Evolutionary conservation across 2,888 invertebrate species (phyloP).

Genomic region (Acrobasis repandana): DNA sequence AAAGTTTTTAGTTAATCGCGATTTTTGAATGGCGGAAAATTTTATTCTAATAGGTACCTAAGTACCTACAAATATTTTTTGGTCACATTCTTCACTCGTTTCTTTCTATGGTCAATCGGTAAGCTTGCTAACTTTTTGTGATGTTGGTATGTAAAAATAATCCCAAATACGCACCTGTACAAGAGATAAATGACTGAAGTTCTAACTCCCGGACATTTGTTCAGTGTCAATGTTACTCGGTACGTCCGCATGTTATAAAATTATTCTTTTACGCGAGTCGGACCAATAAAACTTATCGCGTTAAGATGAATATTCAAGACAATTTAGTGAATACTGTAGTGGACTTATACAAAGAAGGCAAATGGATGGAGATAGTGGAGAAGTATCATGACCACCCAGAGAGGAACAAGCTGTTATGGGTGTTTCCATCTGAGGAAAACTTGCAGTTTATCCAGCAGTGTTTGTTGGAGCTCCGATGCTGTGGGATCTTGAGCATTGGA

Average conservation of each 20-base stretch:
- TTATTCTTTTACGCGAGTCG: neutral
- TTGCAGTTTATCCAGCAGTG: conserved; percentile 81
- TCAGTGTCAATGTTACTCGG: conserved; percentile 48
- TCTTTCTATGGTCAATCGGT: no score
- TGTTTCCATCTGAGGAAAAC: conserved; percentile 87
- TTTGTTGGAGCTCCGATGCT: conserved; percentile 67
- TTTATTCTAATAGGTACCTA: no score
- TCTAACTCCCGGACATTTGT: conserved; percentile 25
- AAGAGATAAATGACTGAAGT: conserved; percentile 26
- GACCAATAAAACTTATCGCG: neutral
- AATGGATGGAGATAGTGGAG: conserved; percentile 75
- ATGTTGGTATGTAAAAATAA: conserved; percentile 7
- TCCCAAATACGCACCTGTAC: conserved; percentile 42
- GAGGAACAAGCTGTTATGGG: conserved; percentile 86
- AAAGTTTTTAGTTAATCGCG: no score
- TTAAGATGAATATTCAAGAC: conserved; percentile 52
- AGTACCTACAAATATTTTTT: no score
- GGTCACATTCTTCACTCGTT: no score
- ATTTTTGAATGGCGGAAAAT: no score
- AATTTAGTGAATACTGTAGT: conserved; percentile 63
- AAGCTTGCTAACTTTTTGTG: neutral
- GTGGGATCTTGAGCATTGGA: conserved; percentile 86
- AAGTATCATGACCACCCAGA: conserved; percentile 75
- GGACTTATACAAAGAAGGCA: conserved; percentile 61
- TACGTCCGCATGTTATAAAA: conserved; percentile 20